phyloP scores from a whole-genome alignment of 2,113 vertebrate species.

The Coryphaenoides rupestris region DNA sequence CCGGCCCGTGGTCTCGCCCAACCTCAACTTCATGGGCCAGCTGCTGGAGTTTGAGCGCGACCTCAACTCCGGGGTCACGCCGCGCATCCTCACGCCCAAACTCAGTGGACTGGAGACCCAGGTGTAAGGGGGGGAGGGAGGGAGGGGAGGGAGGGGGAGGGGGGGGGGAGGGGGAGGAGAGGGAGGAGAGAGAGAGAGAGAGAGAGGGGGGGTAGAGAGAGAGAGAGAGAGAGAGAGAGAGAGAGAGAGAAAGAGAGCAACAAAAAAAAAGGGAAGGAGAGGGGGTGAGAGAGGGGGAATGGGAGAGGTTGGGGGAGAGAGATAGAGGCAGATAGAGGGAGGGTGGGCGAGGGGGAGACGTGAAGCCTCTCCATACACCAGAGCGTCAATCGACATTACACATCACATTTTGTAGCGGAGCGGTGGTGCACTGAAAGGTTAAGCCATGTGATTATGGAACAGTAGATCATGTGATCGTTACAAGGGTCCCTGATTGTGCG shows the following conservation, averaged over 20 bases:
- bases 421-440: no score
- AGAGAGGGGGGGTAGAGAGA: no score
- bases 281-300: slow-evolving; percentile 11
- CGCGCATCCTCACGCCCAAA: slow-evolving; percentile 80
- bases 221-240: neutral
- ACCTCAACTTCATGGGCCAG: slow-evolving; percentile 86
- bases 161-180: neutral
- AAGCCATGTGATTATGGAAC: no score
- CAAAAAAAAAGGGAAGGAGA: neutral
- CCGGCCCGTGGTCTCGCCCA: slow-evolving; percentile 80
- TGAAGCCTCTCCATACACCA: no score
- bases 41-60: slow-evolving; percentile 82
- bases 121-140: slow-evolving; percentile 56
- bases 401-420: no score
- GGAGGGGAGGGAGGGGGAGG: neutral
- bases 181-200: neutral
- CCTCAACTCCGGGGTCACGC: slow-evolving; percentile 82
- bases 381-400: no score
- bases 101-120: slow-evolving; percentile 80
- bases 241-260: no score
- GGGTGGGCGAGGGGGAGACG: no score
- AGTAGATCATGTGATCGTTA: neutral
- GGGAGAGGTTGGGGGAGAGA: no score
- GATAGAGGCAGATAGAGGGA: no score
- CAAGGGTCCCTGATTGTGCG: no score